Percentiles rank a stretch among this genome's conserved stretches.
Conservation (phyloP, 2,113 vertebrate genomes). For the Paralichthys olivaceus region DNA sequence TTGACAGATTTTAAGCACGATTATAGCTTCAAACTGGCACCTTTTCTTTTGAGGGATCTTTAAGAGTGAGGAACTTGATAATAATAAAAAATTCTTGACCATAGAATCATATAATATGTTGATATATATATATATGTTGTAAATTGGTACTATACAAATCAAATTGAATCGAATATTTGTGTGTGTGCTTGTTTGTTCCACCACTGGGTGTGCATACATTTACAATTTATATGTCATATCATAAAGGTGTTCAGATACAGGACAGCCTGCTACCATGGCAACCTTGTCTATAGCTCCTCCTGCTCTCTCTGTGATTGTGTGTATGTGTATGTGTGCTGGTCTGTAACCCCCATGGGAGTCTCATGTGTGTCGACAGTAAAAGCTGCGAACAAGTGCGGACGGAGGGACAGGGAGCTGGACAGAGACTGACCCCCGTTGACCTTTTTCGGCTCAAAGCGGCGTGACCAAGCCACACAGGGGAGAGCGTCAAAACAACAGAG, state of each 20-base stretch:
- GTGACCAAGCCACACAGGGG: neutral
- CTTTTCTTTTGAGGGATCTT: neutral
- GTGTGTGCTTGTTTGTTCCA: neutral
- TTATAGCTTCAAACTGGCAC: no score
- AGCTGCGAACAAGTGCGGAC: conserved; percentile 66
- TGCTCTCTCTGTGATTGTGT: conserved; percentile 8
- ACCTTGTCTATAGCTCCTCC: conserved; percentile 57
- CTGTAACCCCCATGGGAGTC: conserved; percentile 40
- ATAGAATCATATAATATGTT: neutral
- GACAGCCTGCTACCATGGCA: conserved; percentile 68
- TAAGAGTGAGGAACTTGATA: neutral
- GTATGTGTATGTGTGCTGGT: neutral
- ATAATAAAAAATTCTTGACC: neutral
- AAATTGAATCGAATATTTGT: neutral
- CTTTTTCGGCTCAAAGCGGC: conserved; percentile 37
- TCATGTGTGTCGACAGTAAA: conserved; percentile 56
- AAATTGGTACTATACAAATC: no score
- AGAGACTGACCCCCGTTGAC: conserved; percentile 59
- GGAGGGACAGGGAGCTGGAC: conserved; percentile 39
- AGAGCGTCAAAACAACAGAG: conserved; percentile 42
- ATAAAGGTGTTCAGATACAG: conserved; percentile 61
- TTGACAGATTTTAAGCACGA: neutral
- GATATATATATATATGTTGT: no score
- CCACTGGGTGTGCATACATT: conserved; percentile 11
- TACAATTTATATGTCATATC: conserved; percentile 7